A percentile compares a stretch with the other conserved stretches of the same genome.
Evolutionary conservation across 2,113 vertebrate genomes (phyloP).

Genomic region (Pseudonaja textilis): DNA sequence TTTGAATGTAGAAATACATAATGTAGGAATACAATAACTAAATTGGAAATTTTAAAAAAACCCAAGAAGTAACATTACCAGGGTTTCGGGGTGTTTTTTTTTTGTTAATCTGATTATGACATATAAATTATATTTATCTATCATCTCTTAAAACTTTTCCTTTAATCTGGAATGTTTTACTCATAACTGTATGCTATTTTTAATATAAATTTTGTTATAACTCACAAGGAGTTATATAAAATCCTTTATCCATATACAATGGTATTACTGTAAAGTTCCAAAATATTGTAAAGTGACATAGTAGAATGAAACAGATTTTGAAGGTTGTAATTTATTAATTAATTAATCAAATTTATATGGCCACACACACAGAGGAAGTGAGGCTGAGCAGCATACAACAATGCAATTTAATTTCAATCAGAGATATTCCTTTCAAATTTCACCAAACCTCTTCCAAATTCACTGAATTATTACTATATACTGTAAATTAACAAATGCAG

Average conservation of each 20-base stretch:
- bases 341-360: background rate
- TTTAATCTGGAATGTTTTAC: background rate
- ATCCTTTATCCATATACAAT: background rate
- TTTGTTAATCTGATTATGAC: background rate
- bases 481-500: background rate
- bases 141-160: background rate
- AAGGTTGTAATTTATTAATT: background rate
- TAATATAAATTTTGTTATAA: background rate
- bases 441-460: background rate
- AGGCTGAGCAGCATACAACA: too few species aligned
- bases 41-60: background rate
- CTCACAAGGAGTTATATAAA: background rate
- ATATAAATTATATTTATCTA: background rate
- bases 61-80: background rate
- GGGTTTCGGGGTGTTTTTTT: background rate
- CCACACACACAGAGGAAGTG: too few species aligned
- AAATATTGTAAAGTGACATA: background rate
- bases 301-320: background rate
- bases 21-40: background rate
- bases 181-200: background rate
- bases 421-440: background rate
- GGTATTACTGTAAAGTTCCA: background rate
- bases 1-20: background rate
- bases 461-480: background rate
- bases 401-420: background rate